Conservation (phyloP, 2,797 vertebrate species). For the Hydrolagus colliei region DNA sequence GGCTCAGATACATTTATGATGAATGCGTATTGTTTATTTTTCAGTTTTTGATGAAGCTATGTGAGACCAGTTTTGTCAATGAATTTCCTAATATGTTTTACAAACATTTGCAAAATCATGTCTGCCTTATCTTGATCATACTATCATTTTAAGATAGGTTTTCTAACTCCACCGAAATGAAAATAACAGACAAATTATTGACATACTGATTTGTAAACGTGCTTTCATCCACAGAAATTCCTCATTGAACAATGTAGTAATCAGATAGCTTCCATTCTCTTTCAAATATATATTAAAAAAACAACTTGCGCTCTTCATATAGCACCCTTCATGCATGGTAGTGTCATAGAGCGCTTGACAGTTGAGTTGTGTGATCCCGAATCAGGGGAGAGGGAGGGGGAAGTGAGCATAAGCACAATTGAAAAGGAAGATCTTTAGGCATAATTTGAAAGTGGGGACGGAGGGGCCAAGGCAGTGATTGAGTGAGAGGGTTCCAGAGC, state of each 20-base stretch:
- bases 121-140: background rate
- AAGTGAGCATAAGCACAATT: no score
- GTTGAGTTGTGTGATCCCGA: no score
- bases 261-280: no score
- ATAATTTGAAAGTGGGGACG: no score
- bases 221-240: background rate
- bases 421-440: no score
- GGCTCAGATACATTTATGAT: conserved; percentile 8
- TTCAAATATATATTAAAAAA: no score
- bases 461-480: no score
- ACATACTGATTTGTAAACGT: background rate
- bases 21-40: background rate
- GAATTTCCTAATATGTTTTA: background rate
- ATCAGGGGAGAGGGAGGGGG: no score
- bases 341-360: no score
- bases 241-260: background rate
- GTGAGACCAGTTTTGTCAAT: background rate
- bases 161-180: background rate
- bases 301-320: no score
- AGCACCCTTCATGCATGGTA: no score
- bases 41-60: background rate
- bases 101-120: background rate
- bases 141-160: background rate
- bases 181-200: background rate
- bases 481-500: no score